Conservation (phyloP, 1,140 invertebrate genomes). For the Polypedilum pembai region DNA sequence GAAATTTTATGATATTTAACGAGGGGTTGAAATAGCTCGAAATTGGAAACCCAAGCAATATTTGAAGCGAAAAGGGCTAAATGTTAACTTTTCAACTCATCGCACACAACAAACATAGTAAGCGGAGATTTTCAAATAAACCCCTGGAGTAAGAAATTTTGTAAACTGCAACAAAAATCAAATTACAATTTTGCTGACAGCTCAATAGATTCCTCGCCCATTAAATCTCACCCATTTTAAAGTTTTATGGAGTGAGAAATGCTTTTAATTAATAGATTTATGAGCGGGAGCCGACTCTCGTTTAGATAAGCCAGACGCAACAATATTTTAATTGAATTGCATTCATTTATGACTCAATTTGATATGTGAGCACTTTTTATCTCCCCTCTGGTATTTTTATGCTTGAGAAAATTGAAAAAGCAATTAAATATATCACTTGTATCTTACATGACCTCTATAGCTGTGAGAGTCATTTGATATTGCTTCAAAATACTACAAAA, state of each 20-base stretch:
- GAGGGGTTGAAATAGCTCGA: no score
- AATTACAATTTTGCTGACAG: no score
- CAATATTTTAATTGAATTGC: background rate
- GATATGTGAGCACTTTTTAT: background rate
- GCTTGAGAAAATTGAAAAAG: background rate
- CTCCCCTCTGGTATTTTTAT: constrained; percentile 10
- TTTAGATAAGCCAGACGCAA: background rate
- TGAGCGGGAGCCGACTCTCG: background rate
- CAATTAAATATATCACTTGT: background rate
- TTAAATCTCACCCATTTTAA: no score
- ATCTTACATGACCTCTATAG: background rate
- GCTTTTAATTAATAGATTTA: constrained; percentile 14
- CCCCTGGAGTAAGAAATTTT: no score
- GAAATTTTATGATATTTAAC: no score
- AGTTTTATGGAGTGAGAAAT: background rate
- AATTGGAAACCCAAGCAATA: no score
- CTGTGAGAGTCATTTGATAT: background rate
- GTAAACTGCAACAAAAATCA: no score
- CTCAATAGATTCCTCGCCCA: no score
- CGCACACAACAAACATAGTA: no score
- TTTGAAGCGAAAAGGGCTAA: no score
- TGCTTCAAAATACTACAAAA: background rate
- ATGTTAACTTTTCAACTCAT: no score
- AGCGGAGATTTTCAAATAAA: no score
- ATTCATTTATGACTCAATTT: constrained; percentile 2